Evolutionary conservation across 2,888 invertebrate species (phyloP), one percentile per base, ranked within the genome.

Genomic region (Carcina quercana): DNA sequence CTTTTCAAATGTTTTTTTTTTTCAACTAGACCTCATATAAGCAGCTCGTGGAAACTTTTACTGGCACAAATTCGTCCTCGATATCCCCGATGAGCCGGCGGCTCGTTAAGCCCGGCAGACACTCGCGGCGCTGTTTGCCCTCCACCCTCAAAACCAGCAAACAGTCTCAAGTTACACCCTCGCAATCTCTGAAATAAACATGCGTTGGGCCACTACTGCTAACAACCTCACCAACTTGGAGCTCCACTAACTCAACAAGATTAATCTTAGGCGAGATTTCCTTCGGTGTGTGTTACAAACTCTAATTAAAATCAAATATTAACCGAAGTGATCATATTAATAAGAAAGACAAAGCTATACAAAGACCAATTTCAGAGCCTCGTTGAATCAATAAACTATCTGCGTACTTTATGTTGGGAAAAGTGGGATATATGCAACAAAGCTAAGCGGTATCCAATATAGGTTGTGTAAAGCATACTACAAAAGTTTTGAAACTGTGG

Each of bases 141-240:
- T 46, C 46, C 62, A 62, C 59, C 68, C 66, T 71, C 68, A 62
- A 65, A 69, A 67, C 68, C 65, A 54, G 68, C 63, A 70, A 73
- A 71, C 71, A 72, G 54, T 69, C 61, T 72, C 67, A 62, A 73
- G 67, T 69, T 67, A 71, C 73, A 68, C 66, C 67, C 71, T 69
- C 67, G 62, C 72, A 72, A 73, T 75, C 72, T 72, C 60, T 61
- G 66, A 70, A 74, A 73, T 71, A 75, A 73, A 74, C 73, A 73
- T 65, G 63, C 68, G 67, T 62, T 53, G 61, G 67, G 61, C 68
- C 64, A 66, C 69, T 64, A 66, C 56, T 54, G 55, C 67, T 67
- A 68, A 71, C 71, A 71, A 66, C 64, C 63, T 64, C 56, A 62
- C 50, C 56, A 68, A 71, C 65, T 70, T 59, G 57, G 55, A 64